A percentile compares a stretch with the other conserved stretches of the same genome.
Conservation (phyloP, 64 coral and sea anemone genomes). For the Pachyseris speciosa region DNA sequence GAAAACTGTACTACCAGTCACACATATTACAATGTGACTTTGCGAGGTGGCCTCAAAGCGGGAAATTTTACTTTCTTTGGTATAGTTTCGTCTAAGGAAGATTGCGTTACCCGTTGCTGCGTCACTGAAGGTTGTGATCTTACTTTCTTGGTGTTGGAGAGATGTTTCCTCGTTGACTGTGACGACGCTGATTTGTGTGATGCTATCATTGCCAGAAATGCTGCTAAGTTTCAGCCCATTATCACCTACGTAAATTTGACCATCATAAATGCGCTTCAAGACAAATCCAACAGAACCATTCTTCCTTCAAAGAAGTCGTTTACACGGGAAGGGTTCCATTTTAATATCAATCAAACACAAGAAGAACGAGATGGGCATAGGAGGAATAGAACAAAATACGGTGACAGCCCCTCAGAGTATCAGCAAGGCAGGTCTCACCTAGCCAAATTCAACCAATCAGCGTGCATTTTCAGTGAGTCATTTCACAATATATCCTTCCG, state of each 20-base stretch:
- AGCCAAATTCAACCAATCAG: background rate
- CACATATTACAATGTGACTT: conserved; percentile 28
- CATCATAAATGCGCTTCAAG: background rate
- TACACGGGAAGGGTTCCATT: background rate
- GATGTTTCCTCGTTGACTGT: conserved; percentile 64
- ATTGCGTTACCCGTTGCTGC: conserved; percentile 60
- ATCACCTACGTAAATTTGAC: conserved; percentile 20
- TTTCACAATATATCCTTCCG: conserved; percentile 60
- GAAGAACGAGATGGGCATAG: background rate
- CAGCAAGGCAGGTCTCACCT: no score
- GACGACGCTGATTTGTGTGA: conserved; percentile 22
- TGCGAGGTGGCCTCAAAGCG: conserved; percentile 31
- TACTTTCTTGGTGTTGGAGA: conserved; percentile 56
- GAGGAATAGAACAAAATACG: background rate
- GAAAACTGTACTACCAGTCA: background rate
- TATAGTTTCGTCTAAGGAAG: conserved; percentile 4
- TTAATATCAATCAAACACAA: background rate
- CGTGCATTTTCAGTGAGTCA: background rate
- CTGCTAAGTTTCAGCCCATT: conserved; percentile 10
- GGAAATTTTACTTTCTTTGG: conserved; percentile 61
- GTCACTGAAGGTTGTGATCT: conserved; percentile 35
- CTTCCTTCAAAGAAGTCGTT: background rate
- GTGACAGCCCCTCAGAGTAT: background rate
- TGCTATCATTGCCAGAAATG: conserved; percentile 8
- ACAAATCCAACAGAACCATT: background rate